A percentile compares a stretch with the other conserved stretches of the same genome.
phyloP scores from a whole-genome alignment of 1,140 invertebrate genomes.

The Zelostemma sp. region DNA sequence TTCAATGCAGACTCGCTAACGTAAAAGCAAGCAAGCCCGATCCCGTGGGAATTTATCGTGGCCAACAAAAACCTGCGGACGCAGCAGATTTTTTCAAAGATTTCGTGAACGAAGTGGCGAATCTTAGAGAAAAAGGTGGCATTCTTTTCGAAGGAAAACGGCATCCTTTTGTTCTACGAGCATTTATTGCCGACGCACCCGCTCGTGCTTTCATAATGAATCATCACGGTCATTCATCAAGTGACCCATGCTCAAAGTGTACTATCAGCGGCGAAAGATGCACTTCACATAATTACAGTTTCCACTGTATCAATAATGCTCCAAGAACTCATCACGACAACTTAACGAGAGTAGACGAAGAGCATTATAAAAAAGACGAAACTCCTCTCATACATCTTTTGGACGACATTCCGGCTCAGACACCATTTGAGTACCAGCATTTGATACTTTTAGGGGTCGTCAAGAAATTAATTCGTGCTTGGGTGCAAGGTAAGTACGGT shows the following conservation, averaged over 20 bases:
- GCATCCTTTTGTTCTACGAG: conserved; percentile 20
- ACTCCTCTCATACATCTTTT: conserved; percentile 9
- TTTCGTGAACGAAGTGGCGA: conserved; percentile 18
- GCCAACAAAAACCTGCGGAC: background rate
- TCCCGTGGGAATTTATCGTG: no score
- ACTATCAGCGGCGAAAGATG: conserved; percentile 11
- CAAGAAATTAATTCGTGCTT: conserved; percentile 24
- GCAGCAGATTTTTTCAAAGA: conserved; percentile 10
- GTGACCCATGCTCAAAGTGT: conserved; percentile 34
- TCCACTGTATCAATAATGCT: conserved; percentile 3
- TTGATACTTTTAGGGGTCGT: conserved; percentile 20
- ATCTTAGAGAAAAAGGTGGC: conserved; percentile 10
- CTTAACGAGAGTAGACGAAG: background rate
- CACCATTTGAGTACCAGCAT: conserved; percentile 21
- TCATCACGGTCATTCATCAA: conserved; percentile 10
- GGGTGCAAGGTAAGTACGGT: conserved; percentile 2
- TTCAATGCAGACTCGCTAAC: no score
- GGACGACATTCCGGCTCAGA: conserved; percentile 7
- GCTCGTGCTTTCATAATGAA: conserved; percentile 25
- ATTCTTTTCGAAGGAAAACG: conserved; percentile 12
- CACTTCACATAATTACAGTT: background rate
- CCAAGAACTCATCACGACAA: conserved; percentile 31
- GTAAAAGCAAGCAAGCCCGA: no score
- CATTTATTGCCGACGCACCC: conserved; percentile 36
- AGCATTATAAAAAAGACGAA: conserved; percentile 11